A percentile compares a stretch with the other conserved stretches of the same genome.
These are phyloP conservation scores for Orthonevra nobilis DNA, from an alignment of 2,888 invertebrate genomes.

Conservation along the genomic window DNA sequence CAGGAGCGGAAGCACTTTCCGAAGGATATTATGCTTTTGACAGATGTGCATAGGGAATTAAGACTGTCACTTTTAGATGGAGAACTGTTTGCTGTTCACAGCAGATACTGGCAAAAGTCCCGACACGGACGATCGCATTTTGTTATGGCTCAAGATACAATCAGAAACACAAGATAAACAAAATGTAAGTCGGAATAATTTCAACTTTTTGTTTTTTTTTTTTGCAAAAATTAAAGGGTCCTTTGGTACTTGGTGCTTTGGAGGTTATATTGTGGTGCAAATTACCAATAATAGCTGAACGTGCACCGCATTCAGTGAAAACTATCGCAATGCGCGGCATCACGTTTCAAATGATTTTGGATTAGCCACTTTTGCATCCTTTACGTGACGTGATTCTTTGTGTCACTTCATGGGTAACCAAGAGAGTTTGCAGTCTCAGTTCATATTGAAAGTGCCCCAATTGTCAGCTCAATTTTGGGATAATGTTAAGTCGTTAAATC, in stretches of 20 bases:
- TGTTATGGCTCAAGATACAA: conserved; percentile 1
- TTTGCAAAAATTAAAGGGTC: not conserved
- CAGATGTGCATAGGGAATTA: conserved; percentile 57
- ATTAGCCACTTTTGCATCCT: conserved; percentile 40
- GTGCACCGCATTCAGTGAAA: not conserved
- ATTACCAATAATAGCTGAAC: not conserved
- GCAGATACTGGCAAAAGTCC: conserved; percentile 26
- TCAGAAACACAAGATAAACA: not conserved
- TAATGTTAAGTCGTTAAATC: too few relatives aligned
- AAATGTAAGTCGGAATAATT: not conserved
- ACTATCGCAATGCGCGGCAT: not conserved
- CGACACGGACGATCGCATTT: conserved; percentile 29
- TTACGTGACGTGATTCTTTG: conserved; percentile 27
- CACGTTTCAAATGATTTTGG: conserved; percentile 38
- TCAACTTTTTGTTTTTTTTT: too few relatives aligned
- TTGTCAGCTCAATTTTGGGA: too few relatives aligned
- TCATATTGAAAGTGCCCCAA: too few relatives aligned
- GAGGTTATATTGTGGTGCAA: not conserved
- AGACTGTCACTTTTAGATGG: conserved; percentile 14
- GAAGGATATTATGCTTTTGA: conserved; percentile 41
- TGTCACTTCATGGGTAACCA: too few relatives aligned
- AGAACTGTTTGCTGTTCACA: conserved; percentile 14
- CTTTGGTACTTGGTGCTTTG: too few relatives aligned
- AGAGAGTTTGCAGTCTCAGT: too few relatives aligned
- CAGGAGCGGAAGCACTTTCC: conserved; percentile 1